These are phyloP conservation scores for Takifugu flavidus DNA, from an alignment of 2,113 vertebrate species.

Conservation along the genomic window DNA sequence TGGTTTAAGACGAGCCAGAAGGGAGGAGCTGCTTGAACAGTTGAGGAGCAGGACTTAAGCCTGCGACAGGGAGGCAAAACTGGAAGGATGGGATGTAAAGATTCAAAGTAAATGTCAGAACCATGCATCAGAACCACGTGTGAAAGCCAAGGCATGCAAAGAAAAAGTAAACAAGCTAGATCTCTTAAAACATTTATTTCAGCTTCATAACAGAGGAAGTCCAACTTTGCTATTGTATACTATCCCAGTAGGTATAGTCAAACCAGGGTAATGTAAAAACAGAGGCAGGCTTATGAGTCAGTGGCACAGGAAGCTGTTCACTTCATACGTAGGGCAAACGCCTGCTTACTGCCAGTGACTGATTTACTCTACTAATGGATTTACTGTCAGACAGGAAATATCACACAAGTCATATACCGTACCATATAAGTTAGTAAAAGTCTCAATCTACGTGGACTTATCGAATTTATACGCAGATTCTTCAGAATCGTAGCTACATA, in stretches of 20 bases:
- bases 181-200: slow-evolving; percentile 60
- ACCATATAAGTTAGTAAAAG: slow-evolving; percentile 8
- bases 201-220: slow-evolving; percentile 42
- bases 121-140: too few relatives aligned
- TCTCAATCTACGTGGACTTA: slow-evolving; percentile 1
- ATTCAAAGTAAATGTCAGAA: too few relatives aligned
- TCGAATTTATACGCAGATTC: too few relatives aligned
- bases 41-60: too few relatives aligned
- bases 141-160: slow-evolving; percentile 12
- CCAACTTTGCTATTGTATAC: slow-evolving; percentile 43
- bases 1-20: too few relatives aligned
- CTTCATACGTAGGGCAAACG: slow-evolving; percentile 27
- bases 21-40: too few relatives aligned
- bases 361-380: slow-evolving; percentile 23
- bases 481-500: background rate
- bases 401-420: too few relatives aligned
- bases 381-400: background rate
- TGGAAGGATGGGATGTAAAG: too few relatives aligned
- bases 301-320: slow-evolving; percentile 40
- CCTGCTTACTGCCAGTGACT: slow-evolving; percentile 24
- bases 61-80: too few relatives aligned
- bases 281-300: slow-evolving; percentile 31
- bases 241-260: slow-evolving; percentile 29
- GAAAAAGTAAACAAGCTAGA: slow-evolving; percentile 18
- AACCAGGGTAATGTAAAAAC: slow-evolving; percentile 26